Evolutionary conservation across 2,888 invertebrate genomes (phyloP).

Genomic region (Allolobophora icterica): DNA sequence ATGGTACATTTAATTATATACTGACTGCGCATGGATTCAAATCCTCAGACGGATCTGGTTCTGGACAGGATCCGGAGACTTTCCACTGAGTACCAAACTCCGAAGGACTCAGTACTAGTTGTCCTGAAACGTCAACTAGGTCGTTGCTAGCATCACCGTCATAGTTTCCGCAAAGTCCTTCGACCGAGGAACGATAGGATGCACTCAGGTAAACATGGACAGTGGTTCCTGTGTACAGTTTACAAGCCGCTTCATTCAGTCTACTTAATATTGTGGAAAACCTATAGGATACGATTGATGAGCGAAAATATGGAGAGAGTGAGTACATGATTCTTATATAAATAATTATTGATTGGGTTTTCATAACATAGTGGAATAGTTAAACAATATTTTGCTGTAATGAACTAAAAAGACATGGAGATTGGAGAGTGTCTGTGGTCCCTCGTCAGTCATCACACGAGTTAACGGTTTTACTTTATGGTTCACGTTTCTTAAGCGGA

Average conservation of each 20-base stretch:
- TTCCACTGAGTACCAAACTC: conserved; percentile 48
- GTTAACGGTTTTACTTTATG: too few relatives aligned
- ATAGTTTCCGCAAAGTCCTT: conserved; percentile 89
- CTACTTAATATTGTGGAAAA: background rate
- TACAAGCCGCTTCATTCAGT: background rate
- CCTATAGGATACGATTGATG: background rate
- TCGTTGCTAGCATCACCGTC: conserved; percentile 84
- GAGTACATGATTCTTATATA: background rate
- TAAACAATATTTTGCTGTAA: background rate
- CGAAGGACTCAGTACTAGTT: conserved; percentile 42
- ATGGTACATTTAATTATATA: background rate
- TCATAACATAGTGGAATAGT: background rate
- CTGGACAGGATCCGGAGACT: conserved; percentile 43
- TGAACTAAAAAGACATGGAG: too few relatives aligned
- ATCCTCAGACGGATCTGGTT: conserved; percentile 36
- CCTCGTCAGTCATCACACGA: too few relatives aligned
- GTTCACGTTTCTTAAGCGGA: too few relatives aligned
- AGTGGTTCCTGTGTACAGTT: conserved; percentile 69
- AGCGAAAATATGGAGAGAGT: background rate
- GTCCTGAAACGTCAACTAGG: conserved; percentile 69
- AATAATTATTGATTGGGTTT: too few relatives aligned
- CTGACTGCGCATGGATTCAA: conserved; percentile 36
- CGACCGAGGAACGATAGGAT: conserved; percentile 67
- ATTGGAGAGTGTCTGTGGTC: too few relatives aligned
- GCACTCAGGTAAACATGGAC: conserved; percentile 76